phyloP scores from a whole-genome alignment of 2,797 vertebrate genomes.

The Apodemus agrarius region DNA sequence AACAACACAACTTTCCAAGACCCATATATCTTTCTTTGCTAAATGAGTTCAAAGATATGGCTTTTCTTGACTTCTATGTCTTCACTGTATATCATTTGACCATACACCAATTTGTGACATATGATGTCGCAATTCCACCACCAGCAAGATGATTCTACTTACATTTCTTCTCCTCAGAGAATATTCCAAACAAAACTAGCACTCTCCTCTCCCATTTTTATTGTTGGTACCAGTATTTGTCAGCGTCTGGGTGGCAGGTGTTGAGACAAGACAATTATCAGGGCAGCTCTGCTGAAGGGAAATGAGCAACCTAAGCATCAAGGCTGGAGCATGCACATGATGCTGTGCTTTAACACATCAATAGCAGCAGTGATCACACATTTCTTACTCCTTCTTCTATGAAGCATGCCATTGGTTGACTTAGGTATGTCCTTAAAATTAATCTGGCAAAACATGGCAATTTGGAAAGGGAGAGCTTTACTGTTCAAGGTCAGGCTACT shows the following conservation, averaged over 20 bases:
- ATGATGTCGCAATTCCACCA: not conserved
- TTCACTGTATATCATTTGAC: not conserved
- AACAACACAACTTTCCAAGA: not conserved
- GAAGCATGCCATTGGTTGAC: not conserved
- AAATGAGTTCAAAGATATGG: not conserved
- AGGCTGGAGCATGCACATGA: not conserved
- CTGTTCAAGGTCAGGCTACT: not conserved
- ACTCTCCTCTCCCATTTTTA: not conserved
- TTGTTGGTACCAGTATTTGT: not conserved
- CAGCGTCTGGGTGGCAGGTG: not conserved
- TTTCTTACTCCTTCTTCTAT: not conserved
- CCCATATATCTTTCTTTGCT: not conserved
- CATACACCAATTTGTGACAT: not conserved
- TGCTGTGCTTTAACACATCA: not conserved
- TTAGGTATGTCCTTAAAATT: slow-evolving; percentile 10
- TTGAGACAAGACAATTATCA: not conserved
- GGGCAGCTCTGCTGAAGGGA: not conserved
- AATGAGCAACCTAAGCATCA: not conserved
- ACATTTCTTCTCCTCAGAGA: not conserved
- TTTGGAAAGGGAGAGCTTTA: not conserved
- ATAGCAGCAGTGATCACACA: not conserved
- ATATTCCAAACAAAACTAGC: not conserved
- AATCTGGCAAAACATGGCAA: not conserved
- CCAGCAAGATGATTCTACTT: not conserved
- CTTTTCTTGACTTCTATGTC: not conserved